phyloP scores from a whole-genome alignment of 2,113 vertebrate species.

The Eonycteris spelaea region DNA sequence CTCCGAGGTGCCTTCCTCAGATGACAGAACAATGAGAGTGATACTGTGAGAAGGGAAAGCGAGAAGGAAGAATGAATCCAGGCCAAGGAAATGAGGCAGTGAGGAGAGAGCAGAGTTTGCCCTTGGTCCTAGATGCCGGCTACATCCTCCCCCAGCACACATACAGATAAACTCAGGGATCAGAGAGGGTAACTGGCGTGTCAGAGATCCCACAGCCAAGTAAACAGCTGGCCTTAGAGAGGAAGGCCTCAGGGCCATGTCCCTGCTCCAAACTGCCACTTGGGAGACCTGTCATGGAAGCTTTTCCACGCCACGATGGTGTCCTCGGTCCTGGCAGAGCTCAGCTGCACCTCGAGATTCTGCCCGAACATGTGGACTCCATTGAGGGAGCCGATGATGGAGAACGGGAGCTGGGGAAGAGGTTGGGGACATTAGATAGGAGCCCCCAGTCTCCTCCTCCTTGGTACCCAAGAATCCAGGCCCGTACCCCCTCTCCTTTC shows the following conservation, averaged over 20 bases:
- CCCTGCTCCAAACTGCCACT: neutral
- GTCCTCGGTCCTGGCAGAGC: slow-evolving; percentile 85
- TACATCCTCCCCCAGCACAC: neutral
- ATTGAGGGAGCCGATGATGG: slow-evolving; percentile 92
- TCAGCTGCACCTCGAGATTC: slow-evolving; percentile 86
- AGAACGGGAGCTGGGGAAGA: slow-evolving; percentile 86
- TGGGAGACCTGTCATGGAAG: slow-evolving; percentile 85
- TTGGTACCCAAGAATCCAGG: neutral
- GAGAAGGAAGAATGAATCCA: neutral
- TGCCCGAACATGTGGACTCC: slow-evolving; percentile 95
- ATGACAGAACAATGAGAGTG: slow-evolving; percentile 90
- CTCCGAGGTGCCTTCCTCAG: slow-evolving; percentile 79
- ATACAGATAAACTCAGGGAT: neutral
- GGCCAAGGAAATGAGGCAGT: neutral
- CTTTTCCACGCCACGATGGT: slow-evolving; percentile 89
- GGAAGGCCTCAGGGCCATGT: neutral
- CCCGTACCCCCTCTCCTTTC: neutral
- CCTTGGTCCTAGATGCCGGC: neutral
- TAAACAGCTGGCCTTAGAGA: neutral
- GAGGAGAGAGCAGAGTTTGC: rapidly evolving
- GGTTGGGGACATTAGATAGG: neutral
- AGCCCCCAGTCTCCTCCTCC: neutral
- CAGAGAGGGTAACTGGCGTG: neutral
- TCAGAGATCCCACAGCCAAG: neutral
- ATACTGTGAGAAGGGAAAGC: slow-evolving; percentile 78